phyloP scores from a whole-genome alignment of 2,797 vertebrate species.

The Triplophysa bombifrons region DNA sequence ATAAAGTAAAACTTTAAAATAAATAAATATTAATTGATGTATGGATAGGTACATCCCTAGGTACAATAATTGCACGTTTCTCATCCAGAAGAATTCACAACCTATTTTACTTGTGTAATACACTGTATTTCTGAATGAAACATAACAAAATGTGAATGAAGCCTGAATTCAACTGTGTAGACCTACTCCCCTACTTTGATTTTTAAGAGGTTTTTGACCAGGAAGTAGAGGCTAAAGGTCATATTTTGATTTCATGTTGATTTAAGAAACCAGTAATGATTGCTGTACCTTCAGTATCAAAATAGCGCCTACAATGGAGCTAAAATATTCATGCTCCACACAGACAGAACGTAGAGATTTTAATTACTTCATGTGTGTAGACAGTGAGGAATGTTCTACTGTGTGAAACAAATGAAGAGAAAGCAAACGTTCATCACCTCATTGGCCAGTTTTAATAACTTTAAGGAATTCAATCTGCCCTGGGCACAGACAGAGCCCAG shows the following conservation, averaged over 20 bases:
- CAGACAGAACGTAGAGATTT: neutral
- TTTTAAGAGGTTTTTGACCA: neutral
- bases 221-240: neutral
- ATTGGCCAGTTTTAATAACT: constrained; percentile 22
- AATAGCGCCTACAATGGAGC: neutral
- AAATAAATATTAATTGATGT: too few species aligned
- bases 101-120: too few species aligned
- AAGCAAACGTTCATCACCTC: constrained; percentile 22
- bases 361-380: neutral
- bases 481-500: constrained; percentile 12
- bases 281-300: neutral
- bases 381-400: neutral
- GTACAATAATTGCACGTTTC: too few species aligned
- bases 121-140: too few species aligned
- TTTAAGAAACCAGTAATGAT: too few species aligned
- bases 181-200: neutral
- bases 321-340: neutral
- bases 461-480: neutral
- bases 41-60: too few species aligned
- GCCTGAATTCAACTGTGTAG: neutral
- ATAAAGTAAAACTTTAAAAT: too few species aligned
- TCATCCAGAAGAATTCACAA: too few species aligned
- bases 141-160: too few species aligned
- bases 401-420: neutral
- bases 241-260: neutral